These are phyloP conservation scores for Ispidina lecontei DNA, from an alignment of 2,797 vertebrate genomes.

Conservation along the genomic window DNA sequence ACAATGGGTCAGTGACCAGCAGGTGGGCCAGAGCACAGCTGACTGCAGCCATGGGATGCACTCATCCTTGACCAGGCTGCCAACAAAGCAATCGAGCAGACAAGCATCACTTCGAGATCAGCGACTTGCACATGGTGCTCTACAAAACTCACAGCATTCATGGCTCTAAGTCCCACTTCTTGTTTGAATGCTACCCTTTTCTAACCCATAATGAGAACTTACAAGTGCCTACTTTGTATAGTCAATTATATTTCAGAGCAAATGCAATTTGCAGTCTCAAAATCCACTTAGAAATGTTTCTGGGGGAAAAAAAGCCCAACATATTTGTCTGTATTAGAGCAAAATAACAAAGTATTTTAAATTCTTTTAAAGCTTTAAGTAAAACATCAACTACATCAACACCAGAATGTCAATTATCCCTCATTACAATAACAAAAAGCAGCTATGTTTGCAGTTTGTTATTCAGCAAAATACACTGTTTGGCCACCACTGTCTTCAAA, in stretches of 20 bases:
- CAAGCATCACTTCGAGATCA: background rate
- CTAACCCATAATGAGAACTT: background rate
- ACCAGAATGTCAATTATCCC: conserved; percentile 51
- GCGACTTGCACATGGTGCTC: background rate
- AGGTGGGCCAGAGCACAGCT: conserved; percentile 50
- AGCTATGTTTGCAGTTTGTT: conserved; percentile 45
- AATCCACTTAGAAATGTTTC: conserved; percentile 18
- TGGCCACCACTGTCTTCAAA: conserved; percentile 38
- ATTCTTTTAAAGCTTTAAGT: conserved; percentile 41
- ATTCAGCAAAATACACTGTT: conserved; percentile 39
- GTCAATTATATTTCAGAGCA: background rate
- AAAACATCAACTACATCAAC: conserved; percentile 32
- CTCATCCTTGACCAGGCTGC: background rate
- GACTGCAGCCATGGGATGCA: background rate
- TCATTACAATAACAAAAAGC: conserved; percentile 59
- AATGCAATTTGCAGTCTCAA: background rate
- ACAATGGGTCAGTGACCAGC: conserved; percentile 39
- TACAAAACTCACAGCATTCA: background rate
- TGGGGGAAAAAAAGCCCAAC: background rate
- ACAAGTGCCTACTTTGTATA: background rate
- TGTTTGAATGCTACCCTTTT: background rate
- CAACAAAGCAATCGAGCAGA: background rate
- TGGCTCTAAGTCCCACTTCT: background rate
- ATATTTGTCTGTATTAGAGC: conserved; percentile 11
- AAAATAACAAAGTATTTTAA: conserved; percentile 20